Percentiles rank a stretch among this genome's conserved stretches.
Conservation (phyloP, 2,888 invertebrate genomes). For the Protophormia terraenovae region DNA sequence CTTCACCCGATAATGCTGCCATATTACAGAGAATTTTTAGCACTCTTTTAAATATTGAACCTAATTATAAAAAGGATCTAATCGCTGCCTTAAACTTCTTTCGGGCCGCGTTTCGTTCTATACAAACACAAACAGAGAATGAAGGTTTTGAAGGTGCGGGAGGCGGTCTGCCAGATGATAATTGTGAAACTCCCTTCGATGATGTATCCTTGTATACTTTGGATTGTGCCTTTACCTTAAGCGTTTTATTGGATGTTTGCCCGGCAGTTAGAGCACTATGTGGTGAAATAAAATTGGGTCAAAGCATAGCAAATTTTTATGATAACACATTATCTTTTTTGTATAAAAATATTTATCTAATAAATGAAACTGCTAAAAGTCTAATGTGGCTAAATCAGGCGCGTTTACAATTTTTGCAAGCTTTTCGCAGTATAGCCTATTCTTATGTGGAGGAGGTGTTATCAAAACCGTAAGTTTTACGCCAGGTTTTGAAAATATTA, state of each 20-base stretch:
- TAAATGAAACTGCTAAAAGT: conserved; percentile 75
- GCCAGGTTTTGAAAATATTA: background rate
- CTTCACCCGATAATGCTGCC: conserved; percentile 84
- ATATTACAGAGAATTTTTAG: conserved; percentile 85
- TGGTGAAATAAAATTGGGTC: conserved; percentile 84
- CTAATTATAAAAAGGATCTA: conserved; percentile 85
- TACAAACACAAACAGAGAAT: conserved; percentile 79
- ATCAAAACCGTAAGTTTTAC: conserved; percentile 77
- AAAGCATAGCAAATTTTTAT: conserved; percentile 89
- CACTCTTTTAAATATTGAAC: conserved; percentile 84
- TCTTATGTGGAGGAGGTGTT: conserved; percentile 79
- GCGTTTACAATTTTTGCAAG: conserved; percentile 81
- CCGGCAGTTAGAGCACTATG: conserved; percentile 83
- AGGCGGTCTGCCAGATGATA: conserved; percentile 72
- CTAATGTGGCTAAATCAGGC: conserved; percentile 78
- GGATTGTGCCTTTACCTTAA: conserved; percentile 87
- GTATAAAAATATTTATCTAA: conserved; percentile 84
- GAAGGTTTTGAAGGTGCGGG: conserved; percentile 77
- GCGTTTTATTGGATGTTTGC: conserved; percentile 86
- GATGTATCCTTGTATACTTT: conserved; percentile 87
- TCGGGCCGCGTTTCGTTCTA: conserved; percentile 81
- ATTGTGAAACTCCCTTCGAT: conserved; percentile 81
- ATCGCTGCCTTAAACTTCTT: conserved; percentile 83
- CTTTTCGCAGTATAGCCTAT: conserved; percentile 81
- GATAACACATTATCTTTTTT: conserved; percentile 88